These are phyloP conservation scores for Microtus oregoni DNA, from an alignment of 2,113 vertebrate species.

Conservation along the genomic window DNA sequence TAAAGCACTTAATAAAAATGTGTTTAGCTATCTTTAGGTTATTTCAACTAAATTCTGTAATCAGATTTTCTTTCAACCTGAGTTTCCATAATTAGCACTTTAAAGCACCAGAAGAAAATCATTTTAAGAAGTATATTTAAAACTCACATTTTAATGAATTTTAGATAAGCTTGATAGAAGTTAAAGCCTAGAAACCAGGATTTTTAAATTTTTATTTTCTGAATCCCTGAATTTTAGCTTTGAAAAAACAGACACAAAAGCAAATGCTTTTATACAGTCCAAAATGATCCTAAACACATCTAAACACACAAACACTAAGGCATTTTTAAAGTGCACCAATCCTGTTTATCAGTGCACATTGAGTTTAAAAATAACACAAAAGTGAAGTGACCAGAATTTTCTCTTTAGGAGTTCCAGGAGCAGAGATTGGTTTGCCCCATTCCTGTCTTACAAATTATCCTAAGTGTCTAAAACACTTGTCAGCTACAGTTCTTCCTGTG, in stretches of 20 bases:
- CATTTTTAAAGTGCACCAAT: background rate
- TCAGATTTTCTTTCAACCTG: background rate
- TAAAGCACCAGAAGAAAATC: background rate
- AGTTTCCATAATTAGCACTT: background rate
- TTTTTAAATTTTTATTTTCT: background rate
- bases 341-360: background rate
- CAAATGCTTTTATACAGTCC: background rate
- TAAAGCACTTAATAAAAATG: background rate
- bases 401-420: background rate
- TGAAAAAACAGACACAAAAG: background rate
- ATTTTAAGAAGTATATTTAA: background rate
- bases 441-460: background rate
- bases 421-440: background rate
- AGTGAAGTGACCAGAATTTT: background rate
- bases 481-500: background rate
- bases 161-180: background rate
- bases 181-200: background rate
- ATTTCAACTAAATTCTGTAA: background rate
- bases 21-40: background rate
- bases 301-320: background rate
- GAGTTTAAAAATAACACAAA: background rate
- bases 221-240: background rate
- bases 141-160: background rate
- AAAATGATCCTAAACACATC: background rate
- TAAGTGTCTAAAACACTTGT: background rate